Percentiles rank a stretch among this genome's conserved stretches.
Conservation (phyloP, 1,140 invertebrate genomes). For the Cherax quadricarinatus region DNA sequence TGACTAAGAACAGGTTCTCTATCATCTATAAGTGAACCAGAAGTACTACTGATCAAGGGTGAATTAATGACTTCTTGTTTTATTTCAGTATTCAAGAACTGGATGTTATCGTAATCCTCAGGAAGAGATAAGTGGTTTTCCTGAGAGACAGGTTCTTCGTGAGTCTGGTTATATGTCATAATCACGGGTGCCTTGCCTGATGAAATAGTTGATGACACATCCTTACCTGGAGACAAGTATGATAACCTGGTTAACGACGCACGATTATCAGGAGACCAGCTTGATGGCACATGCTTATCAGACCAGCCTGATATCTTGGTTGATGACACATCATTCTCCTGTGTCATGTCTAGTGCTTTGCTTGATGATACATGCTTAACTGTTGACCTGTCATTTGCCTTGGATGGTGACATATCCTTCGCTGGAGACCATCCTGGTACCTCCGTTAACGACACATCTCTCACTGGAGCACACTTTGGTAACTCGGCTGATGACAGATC, state of each 20-base stretch:
- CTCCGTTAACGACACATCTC: not conserved
- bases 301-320: not conserved
- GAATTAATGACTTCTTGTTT: not conserved
- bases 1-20: too few relatives aligned
- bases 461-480: not conserved
- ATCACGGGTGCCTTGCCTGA: not conserved
- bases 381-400: not conserved
- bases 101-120: not conserved
- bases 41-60: not conserved
- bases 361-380: not conserved
- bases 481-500: not conserved
- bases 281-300: not conserved
- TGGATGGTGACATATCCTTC: not conserved
- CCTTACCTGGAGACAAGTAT: not conserved
- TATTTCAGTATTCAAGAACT: not conserved
- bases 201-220: not conserved
- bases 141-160: not conserved
- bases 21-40: not conserved
- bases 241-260: not conserved
- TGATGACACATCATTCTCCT: not conserved
- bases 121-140: not conserved
- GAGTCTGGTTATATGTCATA: not conserved
- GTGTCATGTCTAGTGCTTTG: not conserved
- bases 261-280: not conserved
- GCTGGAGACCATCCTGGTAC: not conserved